These are phyloP conservation scores for Ceratotherium simum DNA, from an alignment of 2,113 vertebrate species.

Conservation along the genomic window DNA sequence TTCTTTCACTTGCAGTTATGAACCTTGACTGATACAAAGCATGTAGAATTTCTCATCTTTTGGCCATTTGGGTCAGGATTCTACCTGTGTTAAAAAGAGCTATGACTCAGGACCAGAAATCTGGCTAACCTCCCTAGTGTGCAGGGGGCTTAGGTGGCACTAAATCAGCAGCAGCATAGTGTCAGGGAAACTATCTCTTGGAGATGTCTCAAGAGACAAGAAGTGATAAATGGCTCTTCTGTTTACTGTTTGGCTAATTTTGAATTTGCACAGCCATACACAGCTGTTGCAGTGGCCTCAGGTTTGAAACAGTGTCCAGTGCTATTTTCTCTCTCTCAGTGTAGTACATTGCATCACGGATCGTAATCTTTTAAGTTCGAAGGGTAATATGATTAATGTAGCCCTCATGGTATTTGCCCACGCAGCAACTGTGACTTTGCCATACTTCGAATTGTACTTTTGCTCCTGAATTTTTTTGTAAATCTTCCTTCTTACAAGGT, in stretches of 20 bases:
- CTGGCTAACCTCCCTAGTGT: not conserved
- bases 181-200: constrained; percentile 13
- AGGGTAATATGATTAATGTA: not conserved
- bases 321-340: not conserved
- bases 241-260: constrained; percentile 27
- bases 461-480: not conserved
- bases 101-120: not conserved
- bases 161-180: not conserved
- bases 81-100: not conserved
- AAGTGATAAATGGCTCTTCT: constrained; percentile 24
- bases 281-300: not conserved
- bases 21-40: not conserved
- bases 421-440: not conserved
- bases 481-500: constrained; percentile 51
- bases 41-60: not conserved
- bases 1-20: constrained; percentile 10
- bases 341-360: not conserved
- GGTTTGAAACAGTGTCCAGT: constrained; percentile 20
- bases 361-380: not conserved
- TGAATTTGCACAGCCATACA: not conserved
- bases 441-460: not conserved
- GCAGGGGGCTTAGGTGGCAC: not conserved
- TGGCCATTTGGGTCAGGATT: constrained; percentile 41
- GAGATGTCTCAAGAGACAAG: not conserved
- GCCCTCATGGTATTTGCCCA: not conserved